Evolutionary conservation across 2,797 vertebrate genomes (phyloP).

Genomic region (Pelodytes ibericus): DNA sequence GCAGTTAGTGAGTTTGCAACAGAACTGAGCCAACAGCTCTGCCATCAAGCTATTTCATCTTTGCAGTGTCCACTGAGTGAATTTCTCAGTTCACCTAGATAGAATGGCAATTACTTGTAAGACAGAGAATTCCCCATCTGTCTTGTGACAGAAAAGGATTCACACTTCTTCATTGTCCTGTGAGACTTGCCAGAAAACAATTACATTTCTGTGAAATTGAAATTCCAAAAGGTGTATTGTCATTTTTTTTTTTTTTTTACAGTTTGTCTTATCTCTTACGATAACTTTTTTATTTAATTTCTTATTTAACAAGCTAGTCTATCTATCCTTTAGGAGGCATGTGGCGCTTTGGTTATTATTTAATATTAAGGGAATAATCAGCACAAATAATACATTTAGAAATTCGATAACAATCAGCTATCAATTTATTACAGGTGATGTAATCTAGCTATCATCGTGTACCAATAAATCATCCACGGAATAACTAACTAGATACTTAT

Average conservation of each 20-base stretch:
- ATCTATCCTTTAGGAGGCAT: no score
- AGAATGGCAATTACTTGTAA: slow-evolving; percentile 45
- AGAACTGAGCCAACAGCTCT: slow-evolving; percentile 4
- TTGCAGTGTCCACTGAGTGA: slow-evolving; percentile 5
- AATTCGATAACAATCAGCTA: no score
- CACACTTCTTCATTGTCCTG: slow-evolving; percentile 31
- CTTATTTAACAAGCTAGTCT: no score
- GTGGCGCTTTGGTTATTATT: no score
- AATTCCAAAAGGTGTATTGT: background rate
- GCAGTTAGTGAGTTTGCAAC: background rate
- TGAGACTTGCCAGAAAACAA: slow-evolving; percentile 18
- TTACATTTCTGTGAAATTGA: slow-evolving; percentile 27
- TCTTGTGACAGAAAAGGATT: slow-evolving; percentile 40
- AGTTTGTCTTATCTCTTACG: background rate
- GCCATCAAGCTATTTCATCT: slow-evolving; percentile 18
- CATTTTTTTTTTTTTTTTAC: slow-evolving; percentile 12
- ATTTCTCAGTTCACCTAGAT: slow-evolving; percentile 32
- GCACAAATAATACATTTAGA: no score
- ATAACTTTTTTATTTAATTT: background rate
- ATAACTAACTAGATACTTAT: no score
- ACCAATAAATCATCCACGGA: no score
- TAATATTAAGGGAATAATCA: no score
- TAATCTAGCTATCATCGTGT: no score
- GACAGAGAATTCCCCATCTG: slow-evolving; percentile 38
- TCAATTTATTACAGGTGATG: no score